A percentile compares a stretch with the other conserved stretches of the same genome.
Evolutionary conservation across 2,797 vertebrate genomes (phyloP).

Genomic region (Coregonus ussuriensis): DNA sequence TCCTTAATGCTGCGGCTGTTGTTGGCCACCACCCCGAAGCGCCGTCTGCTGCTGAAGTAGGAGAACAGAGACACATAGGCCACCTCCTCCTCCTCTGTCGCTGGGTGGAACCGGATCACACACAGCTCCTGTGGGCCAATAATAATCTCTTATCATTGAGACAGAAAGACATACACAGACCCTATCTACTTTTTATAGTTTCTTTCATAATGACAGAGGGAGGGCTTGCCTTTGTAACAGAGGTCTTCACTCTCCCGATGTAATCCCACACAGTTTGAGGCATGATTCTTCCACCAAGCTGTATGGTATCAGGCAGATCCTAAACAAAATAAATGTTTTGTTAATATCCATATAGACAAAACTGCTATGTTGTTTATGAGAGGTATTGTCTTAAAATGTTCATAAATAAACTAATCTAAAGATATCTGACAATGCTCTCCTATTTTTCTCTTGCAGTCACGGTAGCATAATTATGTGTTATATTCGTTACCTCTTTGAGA

Average conservation of each 20-base stretch:
- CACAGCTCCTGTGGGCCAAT: slow-evolving; percentile 86
- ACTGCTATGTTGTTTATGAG: too few relatives aligned
- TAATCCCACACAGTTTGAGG: slow-evolving; percentile 98
- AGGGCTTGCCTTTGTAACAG: slow-evolving; percentile 87
- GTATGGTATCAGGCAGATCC: slow-evolving; percentile 96
- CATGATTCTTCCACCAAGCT: slow-evolving; percentile 93
- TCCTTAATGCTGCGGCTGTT: slow-evolving; percentile 93
- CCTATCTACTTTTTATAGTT: not conserved
- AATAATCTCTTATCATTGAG: not conserved
- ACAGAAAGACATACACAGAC: not conserved
- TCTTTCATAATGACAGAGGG: not conserved
- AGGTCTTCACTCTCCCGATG: slow-evolving; percentile 93
- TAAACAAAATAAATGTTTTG: slow-evolving; percentile 61
- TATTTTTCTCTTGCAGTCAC: not conserved
- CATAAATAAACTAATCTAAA: too few relatives aligned
- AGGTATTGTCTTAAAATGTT: too few relatives aligned
- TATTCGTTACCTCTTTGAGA: slow-evolving; percentile 84
- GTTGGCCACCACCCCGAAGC: slow-evolving; percentile 96
- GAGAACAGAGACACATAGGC: slow-evolving; percentile 98
- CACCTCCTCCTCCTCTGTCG: slow-evolving; percentile 96
- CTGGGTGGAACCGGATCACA: slow-evolving; percentile 95
- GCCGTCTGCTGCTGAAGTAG: slow-evolving; percentile 97
- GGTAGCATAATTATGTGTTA: not conserved
- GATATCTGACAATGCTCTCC: too few relatives aligned
- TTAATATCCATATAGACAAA: not conserved